phyloP scores from a whole-genome alignment of 2,113 vertebrate species.

The Sphyrna mokarran region DNA sequence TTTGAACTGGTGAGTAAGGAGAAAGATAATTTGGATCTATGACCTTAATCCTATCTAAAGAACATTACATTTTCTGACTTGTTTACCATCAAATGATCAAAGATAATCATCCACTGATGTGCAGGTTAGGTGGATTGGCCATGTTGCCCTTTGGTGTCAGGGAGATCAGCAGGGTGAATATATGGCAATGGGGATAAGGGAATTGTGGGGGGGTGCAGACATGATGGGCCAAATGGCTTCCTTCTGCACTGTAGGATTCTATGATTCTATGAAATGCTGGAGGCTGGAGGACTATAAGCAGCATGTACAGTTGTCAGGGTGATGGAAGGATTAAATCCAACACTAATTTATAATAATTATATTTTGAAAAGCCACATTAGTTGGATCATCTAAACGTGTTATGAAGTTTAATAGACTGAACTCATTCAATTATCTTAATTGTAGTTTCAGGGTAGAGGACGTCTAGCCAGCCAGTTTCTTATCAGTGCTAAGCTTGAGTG shows the following conservation, averaged over 20 bases:
- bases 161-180: too few species aligned
- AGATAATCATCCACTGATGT: too few species aligned
- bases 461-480: not conserved
- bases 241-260: too few species aligned
- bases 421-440: not conserved
- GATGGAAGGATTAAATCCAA: not conserved
- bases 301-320: not conserved
- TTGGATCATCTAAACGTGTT: not conserved
- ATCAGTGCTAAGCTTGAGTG: not conserved
- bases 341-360: not conserved
- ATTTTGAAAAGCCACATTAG: not conserved
- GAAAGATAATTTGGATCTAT: not conserved
- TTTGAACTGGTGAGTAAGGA: not conserved
- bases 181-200: too few species aligned
- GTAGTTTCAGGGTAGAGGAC: not conserved
- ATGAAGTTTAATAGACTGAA: not conserved
- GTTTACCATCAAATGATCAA: not conserved
- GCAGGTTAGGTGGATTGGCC: too few species aligned
- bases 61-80: not conserved
- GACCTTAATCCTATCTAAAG: not conserved
- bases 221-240: too few species aligned
- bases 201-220: too few species aligned
- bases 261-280: not conserved
- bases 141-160: too few species aligned
- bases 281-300: not conserved